Evolutionary conservation across 2,113 vertebrate genomes (phyloP), one percentile per base, ranked within the genome.

Genomic region (Rhea americana): DNA sequence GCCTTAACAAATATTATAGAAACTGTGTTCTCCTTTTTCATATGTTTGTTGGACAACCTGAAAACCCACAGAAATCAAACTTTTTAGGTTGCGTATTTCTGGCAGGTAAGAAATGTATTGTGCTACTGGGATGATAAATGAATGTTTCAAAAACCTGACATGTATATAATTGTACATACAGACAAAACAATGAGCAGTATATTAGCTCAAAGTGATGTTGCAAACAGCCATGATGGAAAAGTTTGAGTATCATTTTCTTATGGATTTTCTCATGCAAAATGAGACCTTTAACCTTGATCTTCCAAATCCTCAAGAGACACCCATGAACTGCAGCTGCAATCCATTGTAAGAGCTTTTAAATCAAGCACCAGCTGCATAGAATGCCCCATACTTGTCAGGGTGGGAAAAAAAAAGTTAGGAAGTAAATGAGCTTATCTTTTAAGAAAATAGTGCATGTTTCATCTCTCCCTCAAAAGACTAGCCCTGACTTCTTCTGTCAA

Each of bases 141-240:
- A 91, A 75, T 43, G 47, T 78, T 95, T 93, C 65, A 63, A 37
- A 90, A 91, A 87, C 18, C 47, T 78, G 77, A 87, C 73, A 32
- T 45, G 5, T 75, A 41, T 68, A 82, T 91, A 87, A 79, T 85
- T 92, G 71, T 58, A 89, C 43, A 72, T 37, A 48, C 18, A 91
- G 62, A 68, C 74, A 79, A 93, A 93, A 72, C 62, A 92, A 79
- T 82, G 66, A 91, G 62, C 71, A 48, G 24, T 37, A 61, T 72
- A 50, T 93, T 91, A 89, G 53, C 85, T 91, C 35, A 47, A 45
- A 70, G 32, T 50, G 65, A 59, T 56, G 35, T 12, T 68, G 47
- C 11, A 74, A 41, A 62, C 47, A 79, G 43, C 20, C 17, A 65
- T 13, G 78, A 43, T 71, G 3, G 2, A 84, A 93, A 78, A 82